Conservation (phyloP, 2,888 invertebrate species). For the Heliconius erato region DNA sequence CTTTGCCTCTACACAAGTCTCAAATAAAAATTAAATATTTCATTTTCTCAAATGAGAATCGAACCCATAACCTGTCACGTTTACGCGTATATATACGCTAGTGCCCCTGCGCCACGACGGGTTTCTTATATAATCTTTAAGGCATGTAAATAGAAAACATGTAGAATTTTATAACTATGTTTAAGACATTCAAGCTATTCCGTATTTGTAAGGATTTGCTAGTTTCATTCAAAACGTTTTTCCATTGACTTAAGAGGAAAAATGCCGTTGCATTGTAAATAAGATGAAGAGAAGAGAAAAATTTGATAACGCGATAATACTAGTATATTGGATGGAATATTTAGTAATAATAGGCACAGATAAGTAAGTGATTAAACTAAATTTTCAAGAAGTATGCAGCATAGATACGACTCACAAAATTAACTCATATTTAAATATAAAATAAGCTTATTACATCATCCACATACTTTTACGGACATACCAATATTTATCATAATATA, state of each 20-base stretch:
- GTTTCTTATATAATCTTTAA: too few species aligned
- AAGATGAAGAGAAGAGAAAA: too few species aligned
- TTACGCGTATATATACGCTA: too few species aligned
- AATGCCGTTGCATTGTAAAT: not conserved
- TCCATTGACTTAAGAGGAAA: not conserved
- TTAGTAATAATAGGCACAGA: not conserved
- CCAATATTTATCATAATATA: conserved; percentile 17
- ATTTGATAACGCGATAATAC: not conserved
- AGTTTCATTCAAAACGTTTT: not conserved
- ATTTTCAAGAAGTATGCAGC: not conserved
- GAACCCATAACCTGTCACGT: too few species aligned
- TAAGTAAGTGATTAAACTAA: not conserved
- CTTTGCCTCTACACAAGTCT: too few species aligned
- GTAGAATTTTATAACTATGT: not conserved
- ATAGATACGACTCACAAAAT: conserved; percentile 16
- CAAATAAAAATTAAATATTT: too few species aligned
- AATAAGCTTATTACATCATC: conserved; percentile 17
- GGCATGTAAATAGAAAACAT: not conserved
- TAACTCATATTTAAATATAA: conserved; percentile 23
- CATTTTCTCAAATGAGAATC: too few species aligned
- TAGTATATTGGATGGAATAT: not conserved
- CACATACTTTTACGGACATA: conserved; percentile 21
- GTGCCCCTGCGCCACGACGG: too few species aligned
- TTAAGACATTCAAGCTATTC: not conserved
- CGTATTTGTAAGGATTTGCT: not conserved